phyloP scores from a whole-genome alignment of 2,113 vertebrate species.

The Eolophus roseicapilla region DNA sequence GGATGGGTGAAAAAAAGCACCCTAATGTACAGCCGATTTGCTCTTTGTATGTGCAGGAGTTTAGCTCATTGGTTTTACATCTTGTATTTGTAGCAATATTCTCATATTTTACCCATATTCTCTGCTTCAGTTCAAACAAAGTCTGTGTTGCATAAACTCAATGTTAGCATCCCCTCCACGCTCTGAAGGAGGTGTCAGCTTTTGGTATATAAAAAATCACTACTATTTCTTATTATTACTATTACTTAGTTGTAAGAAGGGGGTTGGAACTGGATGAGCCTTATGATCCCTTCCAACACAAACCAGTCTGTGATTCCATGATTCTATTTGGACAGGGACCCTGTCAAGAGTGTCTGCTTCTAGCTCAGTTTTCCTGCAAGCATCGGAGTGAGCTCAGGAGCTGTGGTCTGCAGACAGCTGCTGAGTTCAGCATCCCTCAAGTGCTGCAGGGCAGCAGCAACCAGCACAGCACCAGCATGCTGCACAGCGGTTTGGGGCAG shows the following conservation, averaged over 20 bases:
- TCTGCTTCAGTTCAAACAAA: background rate
- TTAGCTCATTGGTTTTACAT: background rate
- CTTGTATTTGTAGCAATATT: background rate
- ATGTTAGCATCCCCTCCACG: background rate
- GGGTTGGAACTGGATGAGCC: background rate
- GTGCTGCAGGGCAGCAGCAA: background rate
- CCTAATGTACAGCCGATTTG: background rate
- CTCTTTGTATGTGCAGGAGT: background rate
- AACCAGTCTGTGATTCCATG: background rate
- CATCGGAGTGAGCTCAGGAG: background rate
- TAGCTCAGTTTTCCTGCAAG: background rate
- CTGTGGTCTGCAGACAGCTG: background rate
- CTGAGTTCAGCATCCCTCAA: background rate
- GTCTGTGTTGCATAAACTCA: background rate
- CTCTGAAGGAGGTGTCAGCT: background rate
- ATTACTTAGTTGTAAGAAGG: background rate
- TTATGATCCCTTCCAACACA: background rate
- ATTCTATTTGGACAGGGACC: background rate
- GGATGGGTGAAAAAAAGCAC: background rate
- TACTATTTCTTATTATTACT: background rate
- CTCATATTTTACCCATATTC: background rate
- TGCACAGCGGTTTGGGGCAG: background rate
- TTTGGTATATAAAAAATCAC: background rate
- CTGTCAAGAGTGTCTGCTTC: background rate
- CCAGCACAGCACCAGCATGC: background rate